phyloP scores from a whole-genome alignment of 2,888 invertebrate species.

The Epinotia bilunana region DNA sequence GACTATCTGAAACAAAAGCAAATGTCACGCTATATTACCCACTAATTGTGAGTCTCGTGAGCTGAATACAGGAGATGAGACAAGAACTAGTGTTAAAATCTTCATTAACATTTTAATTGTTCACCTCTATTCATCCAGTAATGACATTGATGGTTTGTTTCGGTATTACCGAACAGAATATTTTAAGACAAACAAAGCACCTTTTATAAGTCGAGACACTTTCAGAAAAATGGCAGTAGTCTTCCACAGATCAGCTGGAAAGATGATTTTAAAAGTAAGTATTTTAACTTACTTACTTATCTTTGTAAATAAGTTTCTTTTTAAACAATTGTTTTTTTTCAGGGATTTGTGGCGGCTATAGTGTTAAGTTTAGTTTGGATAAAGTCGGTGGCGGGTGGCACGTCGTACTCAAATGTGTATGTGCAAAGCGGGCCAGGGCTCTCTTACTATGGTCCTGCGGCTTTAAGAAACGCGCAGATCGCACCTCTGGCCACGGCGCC shows the following conservation, averaged over 20 bases:
- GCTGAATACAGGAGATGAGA: conserved; percentile 70
- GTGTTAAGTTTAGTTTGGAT: conserved; percentile 55
- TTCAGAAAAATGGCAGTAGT: conserved; percentile 77
- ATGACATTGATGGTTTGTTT: conserved; percentile 83
- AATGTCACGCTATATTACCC: conserved; percentile 67
- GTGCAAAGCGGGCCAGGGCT: conserved; percentile 63
- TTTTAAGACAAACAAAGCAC: conserved; percentile 73
- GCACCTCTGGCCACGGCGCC: conserved; percentile 62
- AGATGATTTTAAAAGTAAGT: conserved; percentile 80
- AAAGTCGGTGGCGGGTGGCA: conserved; percentile 53
- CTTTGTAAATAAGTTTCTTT: background rate
- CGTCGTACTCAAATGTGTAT: conserved; percentile 71
- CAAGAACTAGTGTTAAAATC: conserved; percentile 69
- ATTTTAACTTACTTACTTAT: conserved; percentile 29
- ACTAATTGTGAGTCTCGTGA: conserved; percentile 71
- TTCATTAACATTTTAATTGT: conserved; percentile 81
- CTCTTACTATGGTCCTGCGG: conserved; percentile 64
- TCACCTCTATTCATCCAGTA: conserved; percentile 73
- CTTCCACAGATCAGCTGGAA: conserved; percentile 72
- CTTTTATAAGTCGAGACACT: conserved; percentile 75
- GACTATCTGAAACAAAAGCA: conserved; percentile 62
- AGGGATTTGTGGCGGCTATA: conserved; percentile 57
- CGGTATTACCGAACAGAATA: conserved; percentile 80
- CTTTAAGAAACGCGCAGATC: conserved; percentile 56
- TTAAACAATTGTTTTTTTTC: conserved; percentile 54